Evolutionary conservation across 2,888 invertebrate species (phyloP), one percentile per base, ranked within the genome.

Genomic region (Dromius quadrimaculatus): DNA sequence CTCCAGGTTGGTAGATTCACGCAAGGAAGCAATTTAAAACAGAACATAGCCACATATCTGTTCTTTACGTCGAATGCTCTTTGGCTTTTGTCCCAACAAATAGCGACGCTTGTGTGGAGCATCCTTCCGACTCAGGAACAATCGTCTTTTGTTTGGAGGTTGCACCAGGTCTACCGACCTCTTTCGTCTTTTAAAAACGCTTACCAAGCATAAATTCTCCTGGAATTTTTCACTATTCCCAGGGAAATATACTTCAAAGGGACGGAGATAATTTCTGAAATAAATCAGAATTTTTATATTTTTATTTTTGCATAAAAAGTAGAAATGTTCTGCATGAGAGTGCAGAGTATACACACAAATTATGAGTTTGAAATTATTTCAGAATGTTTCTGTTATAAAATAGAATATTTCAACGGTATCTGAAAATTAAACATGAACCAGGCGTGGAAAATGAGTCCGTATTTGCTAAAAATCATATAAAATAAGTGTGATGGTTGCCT

Each of bases 1-100:
- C 41, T 41, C 41, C 13, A 11, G 41, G 41, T n/a, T 23, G 47
- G 20, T 47, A 54, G 13, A 9, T 41, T 15, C 50, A 54, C 50
- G 50, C 50, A 15, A 54, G 50, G 50, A 54, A 54, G 50, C 50
- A 23, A 54, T 54, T 54, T 54, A 54, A 54, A 54, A 54, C 50
- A 54, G 50, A 54, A 54, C 8, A 54, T 15, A 54, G 28, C 15
- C 50, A 11, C 47, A 47, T 47, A 22, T 47, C 23, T 22, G 47
- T 11, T 22, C 47, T 47, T 47, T 3, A n/a, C 11, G 15, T 41
- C 41, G 41, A 41, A 41, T 41, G 15, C 22, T 28, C n/a, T 20
- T 32, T 54, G 15, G 28, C 50, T 54, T 54, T 54, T 54, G 50
- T 54, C 50, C n/a, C n/a, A n/a, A n/a, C n/a, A n/a, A n/a, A n/a